Evolutionary conservation across 1,140 invertebrate genomes (phyloP), one percentile per base, ranked within the genome.

Genomic region (Drosophila orena): DNA sequence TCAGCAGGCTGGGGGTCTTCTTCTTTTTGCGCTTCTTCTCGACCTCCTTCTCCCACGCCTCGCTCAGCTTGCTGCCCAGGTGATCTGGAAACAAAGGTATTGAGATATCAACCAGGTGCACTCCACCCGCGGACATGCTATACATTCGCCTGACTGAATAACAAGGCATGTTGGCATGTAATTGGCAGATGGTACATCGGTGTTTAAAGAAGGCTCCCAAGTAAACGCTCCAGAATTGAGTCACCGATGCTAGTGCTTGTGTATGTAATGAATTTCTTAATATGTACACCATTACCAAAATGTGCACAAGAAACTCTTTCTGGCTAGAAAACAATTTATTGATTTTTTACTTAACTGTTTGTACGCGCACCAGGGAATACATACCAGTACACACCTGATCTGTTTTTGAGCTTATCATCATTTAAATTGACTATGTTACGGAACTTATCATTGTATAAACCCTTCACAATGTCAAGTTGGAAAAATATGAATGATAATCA

Each of bases 1-100:
- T 79, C 34, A 91, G 55, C 44, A 92, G 59, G 64, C 84, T 92
- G 35, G 91, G 91, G 24, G 73, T 64, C 52, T 92, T 91, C 52
- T 88, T 89, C 65, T 91, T 90, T 54, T 84, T 79, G 38, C 77
- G 59, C 60, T 90, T 90, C 37, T 85, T 56, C 58, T 88, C 77
- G 54, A 92, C 69, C 66, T 92, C 89, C 50, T 69, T 77, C 43
- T 92, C 91, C 91, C 91, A 92, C 37, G 91, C 91, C 22, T 55
- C 72, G 68, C 74, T 78, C 12, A 92, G 58, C 68, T 89, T 78
- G 57, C 65, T 70, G 60, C 91, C 91, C 44, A 92, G 60, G 27
- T 22, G 50, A 68, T 91, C 91, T 92, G 50, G 22, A 53, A 37
- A 60, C 8, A 15, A 24, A 20, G 12, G 59, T 30, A 68, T 68